Percentiles rank a stretch among this genome's conserved stretches.
Evolutionary conservation across 2,888 invertebrate species (phyloP).

Genomic region (Drosophila diplacantha): DNA sequence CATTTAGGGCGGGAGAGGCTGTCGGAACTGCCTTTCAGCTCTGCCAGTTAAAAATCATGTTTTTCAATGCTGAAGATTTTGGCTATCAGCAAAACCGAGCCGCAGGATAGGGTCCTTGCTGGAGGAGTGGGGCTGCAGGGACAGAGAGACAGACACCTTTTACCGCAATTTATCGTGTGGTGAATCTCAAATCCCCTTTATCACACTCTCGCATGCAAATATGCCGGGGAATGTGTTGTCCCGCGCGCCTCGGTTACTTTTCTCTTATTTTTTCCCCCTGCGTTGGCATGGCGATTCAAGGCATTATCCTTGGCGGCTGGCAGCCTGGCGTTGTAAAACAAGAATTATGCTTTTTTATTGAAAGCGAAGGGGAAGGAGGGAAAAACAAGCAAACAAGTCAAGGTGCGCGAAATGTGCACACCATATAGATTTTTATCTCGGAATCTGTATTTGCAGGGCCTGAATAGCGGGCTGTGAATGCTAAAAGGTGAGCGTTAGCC

Average conservation of each 20-base stretch:
- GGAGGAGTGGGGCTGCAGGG: slow-evolving; percentile 29
- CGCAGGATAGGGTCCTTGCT: slow-evolving; percentile 30
- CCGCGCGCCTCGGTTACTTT: slow-evolving; percentile 2
- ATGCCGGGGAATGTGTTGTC: slow-evolving; percentile 31
- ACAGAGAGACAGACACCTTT: slow-evolving; percentile 63
- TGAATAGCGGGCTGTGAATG: neutral
- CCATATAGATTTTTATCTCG: slow-evolving; percentile 31
- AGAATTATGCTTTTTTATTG: slow-evolving; percentile 54
- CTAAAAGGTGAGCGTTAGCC: slow-evolving; percentile 8
- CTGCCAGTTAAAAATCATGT: slow-evolving; percentile 68
- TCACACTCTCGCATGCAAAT: slow-evolving; percentile 44
- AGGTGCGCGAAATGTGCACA: slow-evolving; percentile 37
- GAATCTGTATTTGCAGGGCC: slow-evolving; percentile 22
- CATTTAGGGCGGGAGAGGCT: slow-evolving; percentile 2
- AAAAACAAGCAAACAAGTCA: slow-evolving; percentile 17
- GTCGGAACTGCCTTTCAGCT: slow-evolving; percentile 49
- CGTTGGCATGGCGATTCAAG: slow-evolving; percentile 34
- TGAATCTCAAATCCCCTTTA: slow-evolving; percentile 61
- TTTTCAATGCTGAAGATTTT: slow-evolving; percentile 56
- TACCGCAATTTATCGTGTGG: slow-evolving; percentile 67
- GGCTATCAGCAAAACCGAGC: slow-evolving; percentile 57
- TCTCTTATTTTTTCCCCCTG: neutral
- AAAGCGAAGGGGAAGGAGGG: slow-evolving; percentile 31
- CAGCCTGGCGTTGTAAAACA: slow-evolving; percentile 39
- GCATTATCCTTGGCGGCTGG: slow-evolving; percentile 44